Evolutionary conservation across 53 echinoderm and acorn worm genomes (phyloP).

Genomic region (Holothuria scabra): DNA sequence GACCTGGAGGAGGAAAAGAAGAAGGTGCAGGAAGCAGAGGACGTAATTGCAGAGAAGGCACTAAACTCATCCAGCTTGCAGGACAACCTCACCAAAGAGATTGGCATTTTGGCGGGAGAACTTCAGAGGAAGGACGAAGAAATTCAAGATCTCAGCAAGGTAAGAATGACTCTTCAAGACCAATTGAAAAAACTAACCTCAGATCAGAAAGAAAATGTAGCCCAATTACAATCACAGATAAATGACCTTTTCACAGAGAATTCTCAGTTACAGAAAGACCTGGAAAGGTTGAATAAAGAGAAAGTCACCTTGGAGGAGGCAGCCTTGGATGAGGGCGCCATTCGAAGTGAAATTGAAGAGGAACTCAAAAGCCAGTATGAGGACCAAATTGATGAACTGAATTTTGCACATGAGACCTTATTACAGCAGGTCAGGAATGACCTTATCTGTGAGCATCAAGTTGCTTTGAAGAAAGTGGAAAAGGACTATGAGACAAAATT

Average conservation of each 20-base stretch:
- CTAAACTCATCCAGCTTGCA: constrained; percentile 30
- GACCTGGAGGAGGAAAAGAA: constrained; percentile 65
- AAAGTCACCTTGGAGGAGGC: constrained; percentile 48
- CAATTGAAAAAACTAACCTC: constrained; percentile 48
- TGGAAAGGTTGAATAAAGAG: constrained; percentile 58
- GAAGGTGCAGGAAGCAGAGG: constrained; percentile 48
- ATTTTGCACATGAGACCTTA: constrained; percentile 72
- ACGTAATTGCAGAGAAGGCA: constrained; percentile 34
- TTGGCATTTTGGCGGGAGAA: constrained; percentile 35
- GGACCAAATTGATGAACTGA: constrained; percentile 82
- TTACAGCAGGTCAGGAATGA: constrained; percentile 65
- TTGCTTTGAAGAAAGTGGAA: constrained; percentile 66
- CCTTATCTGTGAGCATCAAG: constrained; percentile 76
- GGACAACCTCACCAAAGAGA: constrained; percentile 54
- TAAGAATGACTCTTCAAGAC: constrained; percentile 49
- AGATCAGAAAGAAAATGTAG: constrained; percentile 39
- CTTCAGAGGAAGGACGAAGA: constrained; percentile 57
- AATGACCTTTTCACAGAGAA: constrained; percentile 54
- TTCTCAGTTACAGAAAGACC: constrained; percentile 45
- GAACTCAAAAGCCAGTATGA: constrained; percentile 75
- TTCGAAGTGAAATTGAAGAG: constrained; percentile 67
- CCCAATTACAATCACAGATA: constrained; percentile 40
- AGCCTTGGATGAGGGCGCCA: constrained; percentile 41
- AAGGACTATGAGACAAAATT: constrained; percentile 72
- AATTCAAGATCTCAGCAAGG: constrained; percentile 49